A percentile compares a stretch with the other conserved stretches of the same genome.
phyloP scores from a whole-genome alignment of 2,113 vertebrate genomes.

The Triplophysa siluroides region DNA sequence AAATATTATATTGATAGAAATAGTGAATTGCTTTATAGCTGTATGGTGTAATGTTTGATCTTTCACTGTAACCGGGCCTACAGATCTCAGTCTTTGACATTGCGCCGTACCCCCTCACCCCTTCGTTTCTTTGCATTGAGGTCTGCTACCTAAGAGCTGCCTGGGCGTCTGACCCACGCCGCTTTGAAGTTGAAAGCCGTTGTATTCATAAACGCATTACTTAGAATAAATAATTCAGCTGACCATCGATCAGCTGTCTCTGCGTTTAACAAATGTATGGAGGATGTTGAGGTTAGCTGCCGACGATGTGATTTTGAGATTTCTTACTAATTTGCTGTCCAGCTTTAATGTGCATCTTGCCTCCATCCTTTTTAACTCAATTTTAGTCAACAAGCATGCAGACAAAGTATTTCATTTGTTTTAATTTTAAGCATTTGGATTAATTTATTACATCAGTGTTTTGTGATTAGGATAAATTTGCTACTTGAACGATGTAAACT shows the following conservation, averaged over 20 bases:
- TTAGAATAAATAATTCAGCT: slow-evolving; percentile 82
- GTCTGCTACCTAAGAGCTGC: slow-evolving; percentile 57
- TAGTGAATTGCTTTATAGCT: slow-evolving; percentile 24
- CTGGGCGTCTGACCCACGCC: slow-evolving; percentile 69
- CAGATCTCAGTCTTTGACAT: slow-evolving; percentile 28
- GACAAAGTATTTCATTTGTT: background rate
- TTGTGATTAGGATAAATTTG: slow-evolving; percentile 2
- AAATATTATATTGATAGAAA: slow-evolving; percentile 18
- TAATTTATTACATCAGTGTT: background rate
- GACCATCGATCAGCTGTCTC: slow-evolving; percentile 79
- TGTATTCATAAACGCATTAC: slow-evolving; percentile 80
- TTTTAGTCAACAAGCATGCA: background rate
- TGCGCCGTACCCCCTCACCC: slow-evolving; percentile 42
- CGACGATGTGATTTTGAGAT: slow-evolving; percentile 19
- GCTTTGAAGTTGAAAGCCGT: slow-evolving; percentile 74
- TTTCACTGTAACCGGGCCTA: slow-evolving; percentile 30
- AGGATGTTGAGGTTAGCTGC: slow-evolving; percentile 31
- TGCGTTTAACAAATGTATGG: slow-evolving; percentile 66
- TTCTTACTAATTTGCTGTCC: background rate
- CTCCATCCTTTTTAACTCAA: background rate
- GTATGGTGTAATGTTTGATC: slow-evolving; percentile 24
- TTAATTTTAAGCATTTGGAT: background rate
- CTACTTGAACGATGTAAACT: slow-evolving; percentile 24
- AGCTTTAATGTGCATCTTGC: background rate
- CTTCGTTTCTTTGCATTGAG: slow-evolving; percentile 54